Base-by-base conservation (phyloP, 2,113 vertebrate species). In the Eupsittula cactorum region DNA sequence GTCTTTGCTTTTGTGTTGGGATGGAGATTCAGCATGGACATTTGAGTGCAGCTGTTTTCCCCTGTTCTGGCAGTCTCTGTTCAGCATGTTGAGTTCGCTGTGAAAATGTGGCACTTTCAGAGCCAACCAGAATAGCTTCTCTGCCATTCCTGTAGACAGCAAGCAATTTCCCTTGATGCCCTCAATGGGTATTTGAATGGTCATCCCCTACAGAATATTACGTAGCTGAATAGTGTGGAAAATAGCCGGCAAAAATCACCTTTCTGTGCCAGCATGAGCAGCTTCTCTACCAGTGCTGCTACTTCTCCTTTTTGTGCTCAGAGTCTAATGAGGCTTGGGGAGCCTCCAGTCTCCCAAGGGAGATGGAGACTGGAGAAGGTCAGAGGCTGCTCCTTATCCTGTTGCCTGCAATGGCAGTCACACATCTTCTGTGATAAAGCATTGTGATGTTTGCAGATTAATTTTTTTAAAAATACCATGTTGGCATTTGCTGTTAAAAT, bases 381-480 rank as follows among this genome's bases (percentile, higher is more conserved):
- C n/a, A 16, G 59, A 50, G 41, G 24, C 42, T 75, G 53, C 33
- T 71, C 10, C 53, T 77, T 44, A 16, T 65, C 39, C 24, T 6
- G 0, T 42, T 59, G n/a, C 21, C 15, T 6, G 4, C 0, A 0
- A 2, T 41, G 33, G 24, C 42, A 73, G 9, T 24, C 2, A 0
- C 2, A 1, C 17, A 4, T 37, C 28, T 65, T n/a, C 62, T 86
- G 23, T 42, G 74, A 69, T 28, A 91, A 74, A 91, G 27, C 64
- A 31, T 62, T 29, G 25, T 25, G 35, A 31, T 67, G 10, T n/a
- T 57, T 49, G 21, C 41, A 49, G 55, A 11, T 28, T 50, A 63
- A 16, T 69, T 59, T 59, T 35, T 59, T 24, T 5, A 59, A 59
- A 35, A 59, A 35, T 24, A 35, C 21, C 9, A 24, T 59, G 33